These are phyloP conservation scores for Furnarius figulus DNA, from an alignment of 2,113 vertebrate species.

Conservation along the genomic window DNA sequence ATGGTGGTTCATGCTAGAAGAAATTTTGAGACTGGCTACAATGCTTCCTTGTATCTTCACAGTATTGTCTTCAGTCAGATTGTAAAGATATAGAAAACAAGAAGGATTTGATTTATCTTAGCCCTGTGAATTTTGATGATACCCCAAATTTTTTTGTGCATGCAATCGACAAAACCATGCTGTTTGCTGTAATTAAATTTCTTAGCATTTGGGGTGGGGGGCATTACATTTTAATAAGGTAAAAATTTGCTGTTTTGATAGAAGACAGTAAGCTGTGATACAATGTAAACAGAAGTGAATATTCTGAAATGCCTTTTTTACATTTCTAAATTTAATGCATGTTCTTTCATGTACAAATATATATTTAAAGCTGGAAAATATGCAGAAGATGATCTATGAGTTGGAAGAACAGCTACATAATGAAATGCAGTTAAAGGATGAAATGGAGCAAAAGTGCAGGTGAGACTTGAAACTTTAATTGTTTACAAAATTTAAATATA, in stretches of 20 bases:
- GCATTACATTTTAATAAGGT: neutral
- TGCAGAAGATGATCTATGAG: conserved; percentile 94
- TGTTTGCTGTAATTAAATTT: neutral
- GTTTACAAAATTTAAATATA: conserved; percentile 14
- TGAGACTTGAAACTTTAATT: conserved; percentile 61
- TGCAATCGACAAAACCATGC: neutral
- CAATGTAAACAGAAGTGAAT: neutral
- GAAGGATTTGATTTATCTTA: neutral
- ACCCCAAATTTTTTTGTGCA: neutral
- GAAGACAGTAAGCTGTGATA: neutral
- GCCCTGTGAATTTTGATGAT: neutral
- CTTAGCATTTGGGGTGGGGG: rapidly evolving
- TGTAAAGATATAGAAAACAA: neutral
- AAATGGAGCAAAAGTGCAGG: conserved; percentile 98
- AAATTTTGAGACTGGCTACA: neutral
- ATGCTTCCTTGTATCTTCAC: neutral
- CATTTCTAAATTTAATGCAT: neutral
- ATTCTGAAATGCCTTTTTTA: neutral
- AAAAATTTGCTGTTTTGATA: neutral
- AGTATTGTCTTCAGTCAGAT: neutral
- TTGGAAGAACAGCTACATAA: conserved; percentile 95
- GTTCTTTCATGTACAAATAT: conserved; percentile 47
- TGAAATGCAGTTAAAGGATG: conserved; percentile 97
- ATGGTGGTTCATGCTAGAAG: neutral
- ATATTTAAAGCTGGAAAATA: conserved; percentile 88